phyloP scores from a whole-genome alignment of 1,140 invertebrate genomes.

The Andrena cerasifolii region DNA sequence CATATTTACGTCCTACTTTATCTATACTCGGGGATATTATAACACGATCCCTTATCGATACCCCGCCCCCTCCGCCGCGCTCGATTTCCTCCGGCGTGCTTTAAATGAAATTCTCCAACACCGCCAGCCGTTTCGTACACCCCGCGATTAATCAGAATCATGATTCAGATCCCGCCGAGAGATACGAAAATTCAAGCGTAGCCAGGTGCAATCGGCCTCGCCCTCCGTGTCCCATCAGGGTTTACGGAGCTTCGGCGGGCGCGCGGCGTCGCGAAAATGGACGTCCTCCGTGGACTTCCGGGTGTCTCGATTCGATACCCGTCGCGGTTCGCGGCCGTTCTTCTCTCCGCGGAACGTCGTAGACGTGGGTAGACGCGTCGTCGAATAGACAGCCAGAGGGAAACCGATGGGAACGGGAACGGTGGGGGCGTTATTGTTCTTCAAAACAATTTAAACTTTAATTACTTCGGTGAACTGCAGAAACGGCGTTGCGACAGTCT shows the following conservation, averaged over 20 bases:
- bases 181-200: too few species aligned
- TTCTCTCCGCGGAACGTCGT: slow-evolving; percentile 1
- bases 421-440: slow-evolving; percentile 71
- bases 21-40: not conserved
- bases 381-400: slow-evolving; percentile 28
- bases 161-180: too few species aligned
- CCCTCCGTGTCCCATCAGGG: too few species aligned
- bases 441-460: slow-evolving; percentile 77
- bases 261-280: slow-evolving; percentile 20
- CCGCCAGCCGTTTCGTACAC: not conserved
- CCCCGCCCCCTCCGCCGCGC: too few species aligned
- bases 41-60: not conserved
- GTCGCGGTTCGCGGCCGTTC: too few species aligned
- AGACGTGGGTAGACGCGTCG: slow-evolving; percentile 33
- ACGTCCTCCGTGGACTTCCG: slow-evolving; percentile 45
- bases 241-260: too few species aligned
- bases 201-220: too few species aligned
- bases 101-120: not conserved
- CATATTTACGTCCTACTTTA: slow-evolving; percentile 11
- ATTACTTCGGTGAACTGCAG: slow-evolving; percentile 76
- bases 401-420: slow-evolving; percentile 24
- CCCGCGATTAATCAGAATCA: not conserved
- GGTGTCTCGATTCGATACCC: not conserved
- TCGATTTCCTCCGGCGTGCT: not conserved
- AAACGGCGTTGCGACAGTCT: slow-evolving; percentile 75